Percentiles rank a stretch among this genome's conserved stretches.
Conservation (phyloP, 2,113 vertebrate species). For the Embiotoca jacksoni region DNA sequence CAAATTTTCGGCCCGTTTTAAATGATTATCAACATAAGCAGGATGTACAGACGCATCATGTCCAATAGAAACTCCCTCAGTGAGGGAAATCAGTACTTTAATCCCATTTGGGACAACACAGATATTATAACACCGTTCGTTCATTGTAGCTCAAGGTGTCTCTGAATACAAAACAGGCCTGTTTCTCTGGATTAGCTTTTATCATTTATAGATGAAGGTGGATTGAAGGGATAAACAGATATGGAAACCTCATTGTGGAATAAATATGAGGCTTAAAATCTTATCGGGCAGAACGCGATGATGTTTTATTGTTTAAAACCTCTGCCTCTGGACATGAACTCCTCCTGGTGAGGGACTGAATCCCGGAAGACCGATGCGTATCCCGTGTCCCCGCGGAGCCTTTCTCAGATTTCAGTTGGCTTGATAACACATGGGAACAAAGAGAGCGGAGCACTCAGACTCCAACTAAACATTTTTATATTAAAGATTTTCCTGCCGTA, state of each 20-base stretch:
- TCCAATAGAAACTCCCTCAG: conserved; percentile 28
- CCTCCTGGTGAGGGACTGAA: conserved; percentile 32
- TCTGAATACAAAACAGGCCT: conserved; percentile 71
- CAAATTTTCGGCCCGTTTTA: conserved; percentile 8
- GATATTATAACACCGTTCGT: conserved; percentile 40
- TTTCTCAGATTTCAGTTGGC: conserved; percentile 31
- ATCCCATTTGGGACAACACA: conserved; percentile 46
- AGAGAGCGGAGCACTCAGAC: not conserved
- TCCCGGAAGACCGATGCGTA: conserved; percentile 27
- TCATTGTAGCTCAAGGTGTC: conserved; percentile 54
- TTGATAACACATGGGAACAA: conserved; percentile 1
- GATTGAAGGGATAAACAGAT: conserved; percentile 75
- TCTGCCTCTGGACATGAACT: conserved; percentile 56
- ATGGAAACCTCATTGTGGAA: conserved; percentile 66
- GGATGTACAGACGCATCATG: not conserved
- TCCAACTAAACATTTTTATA: not conserved
- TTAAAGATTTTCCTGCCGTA: not conserved
- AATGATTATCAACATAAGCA: conserved; percentile 13
- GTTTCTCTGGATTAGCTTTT: conserved; percentile 62
- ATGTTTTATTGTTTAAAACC: conserved; percentile 59
- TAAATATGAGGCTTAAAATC: conserved; percentile 61
- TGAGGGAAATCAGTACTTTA: conserved; percentile 63
- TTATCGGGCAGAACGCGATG: conserved; percentile 36
- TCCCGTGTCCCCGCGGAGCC: conserved; percentile 9
- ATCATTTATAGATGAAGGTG: conserved; percentile 71